Evolutionary conservation across 2,797 vertebrate genomes (phyloP).

Genomic region (Schizothorax lantsangensis): DNA sequence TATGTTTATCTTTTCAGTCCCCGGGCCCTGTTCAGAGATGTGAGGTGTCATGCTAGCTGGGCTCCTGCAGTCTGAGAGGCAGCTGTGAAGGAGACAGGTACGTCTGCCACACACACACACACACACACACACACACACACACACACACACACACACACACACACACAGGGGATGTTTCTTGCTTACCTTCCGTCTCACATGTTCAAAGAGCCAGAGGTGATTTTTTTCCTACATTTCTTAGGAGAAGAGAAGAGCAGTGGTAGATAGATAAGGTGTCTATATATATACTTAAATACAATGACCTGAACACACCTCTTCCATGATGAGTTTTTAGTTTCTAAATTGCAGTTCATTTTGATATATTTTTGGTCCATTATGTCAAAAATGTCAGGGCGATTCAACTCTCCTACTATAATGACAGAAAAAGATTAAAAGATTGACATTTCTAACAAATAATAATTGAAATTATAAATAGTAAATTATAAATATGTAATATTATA

Average conservation of each 20-base stretch:
- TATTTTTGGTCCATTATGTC: neutral
- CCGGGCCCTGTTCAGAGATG: slow-evolving; percentile 53
- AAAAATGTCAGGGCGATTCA: neutral
- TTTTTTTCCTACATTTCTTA: slow-evolving; percentile 36
- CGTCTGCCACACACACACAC: slow-evolving; percentile 66
- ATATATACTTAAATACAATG: neutral
- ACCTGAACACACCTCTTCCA: slow-evolving; percentile 9
- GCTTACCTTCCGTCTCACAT: slow-evolving; percentile 29
- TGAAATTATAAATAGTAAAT: neutral
- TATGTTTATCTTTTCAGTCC: slow-evolving; percentile 42
- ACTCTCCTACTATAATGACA: neutral
- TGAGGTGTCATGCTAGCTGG: slow-evolving; percentile 78
- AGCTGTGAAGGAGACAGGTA: slow-evolving; percentile 83
- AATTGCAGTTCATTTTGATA: neutral
- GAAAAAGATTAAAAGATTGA: neutral
- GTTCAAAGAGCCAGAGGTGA: slow-evolving; percentile 56
- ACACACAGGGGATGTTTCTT: slow-evolving; percentile 27
- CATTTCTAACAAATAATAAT: neutral
- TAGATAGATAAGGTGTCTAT: neutral
- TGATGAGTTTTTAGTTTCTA: neutral
- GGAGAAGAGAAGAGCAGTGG: slow-evolving; percentile 15
- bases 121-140: slow-evolving; percentile 24
- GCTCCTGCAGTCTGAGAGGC: slow-evolving; percentile 81
- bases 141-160: slow-evolving; percentile 32
- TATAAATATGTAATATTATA: neutral